Percentiles rank a stretch among this genome's conserved stretches.
Evolutionary conservation across 2,797 vertebrate genomes (phyloP).

Genomic region (Smutsia gigantea): DNA sequence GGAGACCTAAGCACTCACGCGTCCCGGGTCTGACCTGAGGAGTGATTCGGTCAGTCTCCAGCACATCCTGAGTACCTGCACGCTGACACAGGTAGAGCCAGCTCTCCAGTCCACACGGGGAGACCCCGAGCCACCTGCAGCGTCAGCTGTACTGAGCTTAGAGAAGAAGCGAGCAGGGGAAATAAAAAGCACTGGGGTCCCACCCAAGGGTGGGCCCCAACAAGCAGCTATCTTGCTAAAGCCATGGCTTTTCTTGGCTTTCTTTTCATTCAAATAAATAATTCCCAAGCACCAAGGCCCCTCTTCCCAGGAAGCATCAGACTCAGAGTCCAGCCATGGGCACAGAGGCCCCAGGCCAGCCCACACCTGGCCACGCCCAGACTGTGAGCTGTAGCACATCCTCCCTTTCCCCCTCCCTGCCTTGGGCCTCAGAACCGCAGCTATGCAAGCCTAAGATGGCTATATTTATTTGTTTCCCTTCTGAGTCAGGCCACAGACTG

Average conservation of each 20-base stretch:
- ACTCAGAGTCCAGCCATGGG: not conserved
- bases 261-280: not conserved
- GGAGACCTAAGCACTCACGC: not conserved
- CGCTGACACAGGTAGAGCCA: not conserved
- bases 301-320: not conserved
- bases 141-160: not conserved
- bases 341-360: not conserved
- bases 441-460: constrained; percentile 39
- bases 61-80: not conserved
- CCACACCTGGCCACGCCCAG: not conserved
- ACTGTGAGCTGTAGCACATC: not conserved
- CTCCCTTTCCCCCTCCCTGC: not conserved
- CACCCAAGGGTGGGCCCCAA: not conserved
- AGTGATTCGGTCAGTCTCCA: accelerated
- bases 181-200: not conserved
- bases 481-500: constrained; percentile 6
- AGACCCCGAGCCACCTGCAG: not conserved
- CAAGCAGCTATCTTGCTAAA: not conserved
- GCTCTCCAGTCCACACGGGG: not conserved
- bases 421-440: not conserved
- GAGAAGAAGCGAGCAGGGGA: not conserved
- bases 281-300: not conserved
- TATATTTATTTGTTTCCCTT: not conserved
- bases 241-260: not conserved
- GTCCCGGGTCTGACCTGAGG: not conserved